Percentiles rank a stretch among this genome's conserved stretches.
These are phyloP conservation scores for Synergus itoensis DNA, from an alignment of 2,888 invertebrate genomes.

Conservation along the genomic window DNA sequence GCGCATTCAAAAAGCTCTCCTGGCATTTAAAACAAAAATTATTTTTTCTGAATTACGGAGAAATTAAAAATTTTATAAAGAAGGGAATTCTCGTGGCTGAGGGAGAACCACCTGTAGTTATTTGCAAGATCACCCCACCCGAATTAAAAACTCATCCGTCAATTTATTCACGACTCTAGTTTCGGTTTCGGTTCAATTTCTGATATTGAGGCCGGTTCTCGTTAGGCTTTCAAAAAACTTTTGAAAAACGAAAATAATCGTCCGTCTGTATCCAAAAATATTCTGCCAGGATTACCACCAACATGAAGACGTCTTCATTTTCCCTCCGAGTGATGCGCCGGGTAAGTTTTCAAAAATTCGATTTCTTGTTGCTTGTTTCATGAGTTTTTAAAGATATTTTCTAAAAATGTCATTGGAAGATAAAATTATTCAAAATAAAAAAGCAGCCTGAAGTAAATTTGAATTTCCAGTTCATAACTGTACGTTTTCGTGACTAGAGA, in stretches of 20 bases:
- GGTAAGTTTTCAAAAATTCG: constrained; percentile 80
- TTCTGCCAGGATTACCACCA: constrained; percentile 72
- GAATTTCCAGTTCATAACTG: neutral
- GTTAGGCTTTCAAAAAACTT: neutral
- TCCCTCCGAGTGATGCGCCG: constrained; percentile 88
- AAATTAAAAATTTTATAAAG: constrained; percentile 18
- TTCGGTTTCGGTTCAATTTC: constrained; percentile 34
- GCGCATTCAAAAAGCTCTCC: neutral
- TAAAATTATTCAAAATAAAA: too few species aligned
- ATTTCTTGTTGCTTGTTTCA: neutral
- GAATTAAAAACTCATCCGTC: constrained; percentile 47
- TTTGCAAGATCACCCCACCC: constrained; percentile 44
- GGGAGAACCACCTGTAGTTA: constrained; percentile 74
- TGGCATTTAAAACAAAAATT: neutral
- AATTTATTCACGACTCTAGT: constrained; percentile 24
- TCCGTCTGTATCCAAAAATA: constrained; percentile 13
- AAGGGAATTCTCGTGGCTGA: constrained; percentile 3
- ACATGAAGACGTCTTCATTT: constrained; percentile 89
- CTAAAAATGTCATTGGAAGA: neutral
- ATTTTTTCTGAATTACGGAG: neutral
- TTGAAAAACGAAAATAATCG: neutral
- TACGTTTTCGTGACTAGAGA: neutral
- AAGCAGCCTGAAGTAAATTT: too few species aligned
- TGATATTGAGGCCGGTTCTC: neutral
- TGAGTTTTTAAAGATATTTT: neutral